Percentiles rank a stretch among this genome's conserved stretches.
phyloP scores from a whole-genome alignment of 2,888 invertebrate genomes.

The Tinea pellionella region DNA sequence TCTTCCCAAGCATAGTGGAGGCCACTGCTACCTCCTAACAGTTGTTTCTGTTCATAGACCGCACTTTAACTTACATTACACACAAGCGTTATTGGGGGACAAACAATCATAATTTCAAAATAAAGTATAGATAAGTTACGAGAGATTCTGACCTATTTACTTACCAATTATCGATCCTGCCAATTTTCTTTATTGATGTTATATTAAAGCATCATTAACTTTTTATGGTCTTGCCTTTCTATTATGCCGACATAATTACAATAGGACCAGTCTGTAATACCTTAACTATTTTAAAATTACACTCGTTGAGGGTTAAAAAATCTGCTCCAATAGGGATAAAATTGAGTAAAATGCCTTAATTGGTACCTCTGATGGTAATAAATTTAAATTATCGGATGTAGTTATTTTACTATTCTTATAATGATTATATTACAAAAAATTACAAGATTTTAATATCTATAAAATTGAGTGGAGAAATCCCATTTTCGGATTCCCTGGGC shows the following conservation, averaged over 20 bases:
- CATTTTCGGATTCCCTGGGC: too few species aligned
- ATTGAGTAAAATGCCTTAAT: conserved; percentile 41
- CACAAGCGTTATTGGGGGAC: too few species aligned
- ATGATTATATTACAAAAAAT: too few species aligned
- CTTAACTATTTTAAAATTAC: conserved; percentile 63
- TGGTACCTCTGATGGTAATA: conserved; percentile 34
- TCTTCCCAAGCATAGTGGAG: too few species aligned
- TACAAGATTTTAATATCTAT: too few species aligned
- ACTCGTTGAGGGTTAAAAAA: conserved; percentile 36
- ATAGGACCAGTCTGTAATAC: conserved; percentile 45
- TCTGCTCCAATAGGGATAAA: conserved; percentile 45
- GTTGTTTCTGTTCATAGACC: too few species aligned
- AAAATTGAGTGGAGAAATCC: too few species aligned
- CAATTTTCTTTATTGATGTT: conserved; percentile 64
- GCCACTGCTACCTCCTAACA: too few species aligned
- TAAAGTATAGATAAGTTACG: neutral
- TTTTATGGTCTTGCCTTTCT: conserved; percentile 53
- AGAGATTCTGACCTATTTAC: conserved; percentile 44
- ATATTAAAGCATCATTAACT: conserved; percentile 59
- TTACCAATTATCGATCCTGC: conserved; percentile 57
- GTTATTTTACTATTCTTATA: neutral
- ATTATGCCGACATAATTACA: conserved; percentile 54
- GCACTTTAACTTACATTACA: too few species aligned
- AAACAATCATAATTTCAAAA: too few species aligned
- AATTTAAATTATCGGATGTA: conserved; percentile 23